A percentile compares a stretch with the other conserved stretches of the same genome.
These are phyloP conservation scores for Callipepla californica DNA, from an alignment of 2,113 vertebrate genomes.

Conservation along the genomic window DNA sequence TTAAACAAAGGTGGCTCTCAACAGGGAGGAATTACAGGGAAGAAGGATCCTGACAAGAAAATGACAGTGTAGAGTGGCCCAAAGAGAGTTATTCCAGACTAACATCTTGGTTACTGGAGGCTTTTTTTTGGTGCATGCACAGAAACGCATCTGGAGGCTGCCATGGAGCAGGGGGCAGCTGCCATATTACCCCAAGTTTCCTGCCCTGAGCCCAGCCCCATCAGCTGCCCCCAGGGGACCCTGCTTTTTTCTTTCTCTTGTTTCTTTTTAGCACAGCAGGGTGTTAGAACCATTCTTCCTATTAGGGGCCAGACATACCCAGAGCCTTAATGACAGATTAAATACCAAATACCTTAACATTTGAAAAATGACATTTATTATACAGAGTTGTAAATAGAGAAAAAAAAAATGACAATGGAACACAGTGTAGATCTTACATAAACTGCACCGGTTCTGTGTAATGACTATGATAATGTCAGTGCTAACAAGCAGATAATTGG, in stretches of 20 bases:
- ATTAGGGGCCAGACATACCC: conserved; percentile 55
- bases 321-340: conserved; percentile 76
- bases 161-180: not conserved
- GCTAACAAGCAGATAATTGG: conserved; percentile 84
- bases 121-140: not conserved
- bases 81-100: not conserved
- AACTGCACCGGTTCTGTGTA: conserved; percentile 74
- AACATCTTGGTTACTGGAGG: not conserved
- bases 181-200: not conserved
- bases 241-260: not conserved
- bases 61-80: not conserved
- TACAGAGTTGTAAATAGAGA: conserved; percentile 78
- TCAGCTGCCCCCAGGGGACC: too few relatives aligned
- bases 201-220: too few relatives aligned
- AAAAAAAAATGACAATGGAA: conserved; percentile 73
- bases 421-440: conserved; percentile 73
- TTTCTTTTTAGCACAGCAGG: not conserved
- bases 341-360: conserved; percentile 84
- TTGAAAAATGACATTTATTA: conserved; percentile 83
- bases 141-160: not conserved
- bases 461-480: conserved; percentile 82
- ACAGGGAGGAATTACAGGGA: not conserved
- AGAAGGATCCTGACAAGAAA: not conserved
- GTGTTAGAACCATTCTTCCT: conserved; percentile 28
- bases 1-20: not conserved